Evolutionary conservation across 2,113 vertebrate genomes (phyloP), one percentile per base, ranked within the genome.

Genomic region (Brachypteracias leptosomus): DNA sequence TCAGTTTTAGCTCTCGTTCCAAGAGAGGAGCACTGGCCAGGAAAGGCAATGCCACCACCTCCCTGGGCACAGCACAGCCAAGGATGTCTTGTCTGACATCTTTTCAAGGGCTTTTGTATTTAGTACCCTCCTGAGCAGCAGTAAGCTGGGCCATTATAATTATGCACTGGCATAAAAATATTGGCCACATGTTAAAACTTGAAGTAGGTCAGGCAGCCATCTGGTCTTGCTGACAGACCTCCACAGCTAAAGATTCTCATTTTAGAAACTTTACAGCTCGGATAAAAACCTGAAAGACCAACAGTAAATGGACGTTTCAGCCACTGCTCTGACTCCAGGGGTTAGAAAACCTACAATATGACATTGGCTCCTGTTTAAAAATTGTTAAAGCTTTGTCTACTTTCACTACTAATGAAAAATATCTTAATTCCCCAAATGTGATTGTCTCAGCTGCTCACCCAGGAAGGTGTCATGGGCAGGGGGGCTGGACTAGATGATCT

Each of bases 191-290:
- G 65, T 51, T 72, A 47, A 63, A 89, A 76, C 58, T 17, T 44
- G 13, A 89, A 94, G 85, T 72, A 92, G 86, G 94, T 92, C 89
- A 93, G 52, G 73, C 93, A 91, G 72, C 95, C 93, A 93, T 77
- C 95, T 95, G 95, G 13, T 46, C 88, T 11, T 57, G 83, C 92
- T 94, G 76, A 52, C 65, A 81, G 38, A 46, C 11, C 70, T 75
- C 44, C 18, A 3, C 0, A 29, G 74, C 4, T 61, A 19, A 55
- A 65, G 49, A 57, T 14, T 52, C 73, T 75, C 44, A 1, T 80
- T 82, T 73, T 51, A 85, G 84, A 81, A 78, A 55, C 68, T 78
- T 95, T 61, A 79, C 36, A 75, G 73, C 70, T 91, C 18, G 44
- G 38, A 40, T 25, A 63, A 78, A n/a, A 59, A 87, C 38, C 36